Conservation (phyloP, 2,113 vertebrate genomes). For the Pollimyrus isidori region DNA sequence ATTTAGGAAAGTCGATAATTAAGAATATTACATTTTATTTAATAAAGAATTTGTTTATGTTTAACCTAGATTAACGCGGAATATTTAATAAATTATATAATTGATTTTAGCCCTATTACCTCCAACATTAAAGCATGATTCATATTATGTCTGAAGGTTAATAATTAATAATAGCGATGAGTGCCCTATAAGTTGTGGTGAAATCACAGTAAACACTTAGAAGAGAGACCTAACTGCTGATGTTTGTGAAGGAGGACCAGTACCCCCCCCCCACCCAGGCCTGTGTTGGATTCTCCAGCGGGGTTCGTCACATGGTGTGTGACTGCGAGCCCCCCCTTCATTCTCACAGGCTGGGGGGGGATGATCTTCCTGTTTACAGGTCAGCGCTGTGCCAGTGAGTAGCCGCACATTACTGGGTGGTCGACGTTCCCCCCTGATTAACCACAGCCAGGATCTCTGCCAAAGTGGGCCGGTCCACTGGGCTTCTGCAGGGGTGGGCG, state of each 20-base stretch:
- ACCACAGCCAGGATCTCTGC: constrained; percentile 37
- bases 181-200: neutral
- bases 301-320: constrained; percentile 41
- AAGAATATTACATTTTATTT: constrained; percentile 2
- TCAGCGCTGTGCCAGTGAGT: constrained; percentile 15
- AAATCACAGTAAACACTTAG: neutral
- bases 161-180: neutral
- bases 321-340: constrained; percentile 52
- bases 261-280: constrained; percentile 27
- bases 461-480: constrained; percentile 49
- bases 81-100: neutral
- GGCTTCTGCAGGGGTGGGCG: constrained; percentile 45
- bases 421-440: neutral
- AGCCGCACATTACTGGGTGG: neutral
- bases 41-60: neutral
- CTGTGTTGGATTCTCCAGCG: constrained; percentile 39
- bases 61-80: neutral
- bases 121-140: neutral
- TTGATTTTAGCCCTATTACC: neutral
- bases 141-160: neutral
- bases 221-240: constrained; percentile 7
- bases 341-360: constrained; percentile 36
- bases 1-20: neutral
- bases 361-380: constrained; percentile 27
- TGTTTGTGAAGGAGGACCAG: constrained; percentile 22